Base-by-base conservation (phyloP, 2,888 invertebrate genomes). In the Apotomis capreana region DNA sequence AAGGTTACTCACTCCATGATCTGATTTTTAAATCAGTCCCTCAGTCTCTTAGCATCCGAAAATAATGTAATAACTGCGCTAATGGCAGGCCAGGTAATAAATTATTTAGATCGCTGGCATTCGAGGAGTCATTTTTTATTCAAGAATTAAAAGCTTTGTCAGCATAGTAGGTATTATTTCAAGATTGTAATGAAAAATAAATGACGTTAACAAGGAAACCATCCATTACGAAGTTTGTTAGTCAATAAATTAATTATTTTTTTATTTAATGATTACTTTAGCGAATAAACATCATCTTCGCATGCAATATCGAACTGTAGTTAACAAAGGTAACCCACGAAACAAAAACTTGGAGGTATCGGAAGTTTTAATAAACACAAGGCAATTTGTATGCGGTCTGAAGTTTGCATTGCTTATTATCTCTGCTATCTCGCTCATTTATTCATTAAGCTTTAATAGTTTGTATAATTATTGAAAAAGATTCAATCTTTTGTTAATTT, bases 61-160 rank as follows among this genome's bases (percentile, higher is more conserved):
- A 84, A 83, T 83, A 84, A 84, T 81, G 81, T 82, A 81, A 84
- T 82, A 82, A 79, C 80, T 69, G 71, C 80, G 82, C 83, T 87
- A 87, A 88, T 86, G 84, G 85, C 78, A 79, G 79, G 78, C 80
- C 77, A 79, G 81, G 79, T 79, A 78, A 84, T 87, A 86, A 88
- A 87, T 86, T 82, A 85, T 86, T 84, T 82, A 88, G 81, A 77
- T 76, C 74, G 74, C 72, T 78, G 76, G 79, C 77, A 83, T 83
- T 85, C 78, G 78, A 70, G 74, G 74, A 81, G 80, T 81, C 78
- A 82, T 84, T 84, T 83, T 84, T 85, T 83, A 86, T 86, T 83
- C 81, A 81, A 79, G 77, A 81, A 75, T 75, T 71, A 68, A 75
- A 71, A 74, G 74, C 74, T 75, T 75, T 67, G 36, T 40, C 51